Base-by-base conservation (phyloP, 1,140 invertebrate genomes). In the Scylla paramamosain region DNA sequence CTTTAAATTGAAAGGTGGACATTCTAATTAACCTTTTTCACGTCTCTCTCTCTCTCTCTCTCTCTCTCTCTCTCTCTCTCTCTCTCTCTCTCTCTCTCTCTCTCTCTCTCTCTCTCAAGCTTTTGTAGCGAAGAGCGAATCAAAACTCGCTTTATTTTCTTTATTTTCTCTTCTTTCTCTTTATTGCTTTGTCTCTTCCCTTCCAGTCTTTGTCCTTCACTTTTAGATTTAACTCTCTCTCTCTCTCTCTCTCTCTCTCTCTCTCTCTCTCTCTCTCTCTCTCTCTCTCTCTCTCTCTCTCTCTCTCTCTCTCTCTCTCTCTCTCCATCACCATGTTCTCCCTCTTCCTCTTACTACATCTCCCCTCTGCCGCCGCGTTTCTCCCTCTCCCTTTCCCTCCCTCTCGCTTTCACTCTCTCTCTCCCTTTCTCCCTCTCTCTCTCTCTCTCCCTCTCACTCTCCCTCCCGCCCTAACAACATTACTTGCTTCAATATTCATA, bases 401-500 rank as follows among this genome's bases (percentile, higher is more conserved):
- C 91, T 86, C 83, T 46, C 16, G 3, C 31, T 7, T 28, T 0
- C 29, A 4, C 32, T 25, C 46, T 25, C n/a, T 25, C n/a, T 83
- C 48, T 10, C 10, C 48, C 28, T 16, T 25, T 32, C 91, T 89
- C 84, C 2, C 46, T n/a, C 20, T 8, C 83, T 7, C 48, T 8
- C 48, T 25, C 91, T 67, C 46, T 29, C 39, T 32, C 90, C 31
- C 59, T 28, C 46, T n/a, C 32, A 29, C 14, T 25, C 87, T 91
- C 93, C 82, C 93, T 82, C 46, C 82, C 89, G 28, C 93, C 95
- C 92, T 95, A 95, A 95, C 95, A 94, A 95, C 95, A 95, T 95
- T 95, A 95, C 95, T 95, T 95, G 95, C 95, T 95, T 95, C 95
- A 95, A 95, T 95, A 95, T 95, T 95, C 95, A 95, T 95, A 95